Base-by-base conservation (phyloP, 2,113 vertebrate species). In the Ctenodactylus gundi region DNA sequence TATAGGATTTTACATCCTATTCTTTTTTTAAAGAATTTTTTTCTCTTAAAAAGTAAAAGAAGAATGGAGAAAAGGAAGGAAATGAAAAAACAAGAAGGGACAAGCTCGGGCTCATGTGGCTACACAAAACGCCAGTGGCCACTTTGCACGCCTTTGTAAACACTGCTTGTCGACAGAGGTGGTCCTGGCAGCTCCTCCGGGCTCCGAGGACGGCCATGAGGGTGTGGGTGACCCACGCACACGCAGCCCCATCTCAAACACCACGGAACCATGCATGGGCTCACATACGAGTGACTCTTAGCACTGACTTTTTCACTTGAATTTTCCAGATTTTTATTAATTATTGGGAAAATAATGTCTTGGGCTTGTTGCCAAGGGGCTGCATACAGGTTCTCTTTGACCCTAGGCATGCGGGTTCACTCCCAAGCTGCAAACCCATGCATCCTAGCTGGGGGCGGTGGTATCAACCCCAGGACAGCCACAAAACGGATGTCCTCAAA, bases 231-330 rank as follows among this genome's bases (percentile, higher is more conserved):
- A 72, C 27, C 23, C 44, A 27, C 39, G 77, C 25, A 55, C 44
- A 14, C 39, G 53, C 0, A 21, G 10, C n/a, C 12, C 51, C n/a
- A n/a, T 60, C 55, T 93, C 34, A 13, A 13, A 21, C 41, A 34
- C 20, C 49, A 11, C 36, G 60, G 64, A 49, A 67, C 49, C 36
- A 49, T 70, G 17, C 36, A 49, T 70, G 17, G 34, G 11, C 27
- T 17, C 21, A 36, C 44, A 15, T 65, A 9, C 18, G 21, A 11
- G 6, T 60, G n/a, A 46, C 58, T 90, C 89, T 91, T 83, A 60
- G 81, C 58, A 21, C 46, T 90, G 76, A 62, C 18, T 36, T 93
- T 94, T 88, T 82, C 83, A 94, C 49, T 77, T 91, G 51, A 94
- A 88, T 25, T 87, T 72, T 83, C 20, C 70, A 89, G 39, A 83